Conservation (phyloP, 2,797 vertebrate genomes). For the Novumbra hubbsi region DNA sequence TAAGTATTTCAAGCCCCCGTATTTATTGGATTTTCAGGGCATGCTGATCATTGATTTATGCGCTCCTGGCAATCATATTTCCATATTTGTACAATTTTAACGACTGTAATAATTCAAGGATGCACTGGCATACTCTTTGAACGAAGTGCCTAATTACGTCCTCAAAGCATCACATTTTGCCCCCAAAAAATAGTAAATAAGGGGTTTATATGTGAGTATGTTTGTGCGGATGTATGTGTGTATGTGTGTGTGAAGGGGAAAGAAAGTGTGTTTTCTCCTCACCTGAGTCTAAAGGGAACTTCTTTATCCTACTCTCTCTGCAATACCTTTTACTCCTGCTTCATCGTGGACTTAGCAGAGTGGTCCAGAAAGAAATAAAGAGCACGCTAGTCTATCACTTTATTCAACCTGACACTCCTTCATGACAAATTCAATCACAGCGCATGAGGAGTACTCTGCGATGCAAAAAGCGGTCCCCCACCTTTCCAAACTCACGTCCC, state of each 20-base stretch:
- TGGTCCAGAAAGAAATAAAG: constrained; percentile 19
- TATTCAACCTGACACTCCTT: constrained; percentile 53
- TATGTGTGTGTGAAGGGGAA: constrained; percentile 8
- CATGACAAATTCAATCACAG: constrained; percentile 87
- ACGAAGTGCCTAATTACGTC: constrained; percentile 93
- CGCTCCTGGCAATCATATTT: constrained; percentile 90
- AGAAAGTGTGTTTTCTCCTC: constrained; percentile 3
- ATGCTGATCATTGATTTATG: constrained; percentile 91
- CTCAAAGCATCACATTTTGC: constrained; percentile 87
- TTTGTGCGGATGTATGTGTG: not conserved
- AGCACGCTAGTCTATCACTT: constrained; percentile 78
- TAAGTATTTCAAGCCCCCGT: constrained; percentile 90
- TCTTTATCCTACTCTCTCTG: not conserved
- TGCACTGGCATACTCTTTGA: constrained; percentile 88
- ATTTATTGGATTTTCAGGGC: constrained; percentile 88
- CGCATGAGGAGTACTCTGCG: not conserved
- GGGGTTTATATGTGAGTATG: not conserved
- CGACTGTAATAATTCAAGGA: constrained; percentile 90
- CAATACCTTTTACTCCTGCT: constrained; percentile 1
- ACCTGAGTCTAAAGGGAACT: not conserved
- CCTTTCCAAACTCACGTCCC: not conserved
- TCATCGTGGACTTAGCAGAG: constrained; percentile 1
- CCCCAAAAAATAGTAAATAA: constrained; percentile 21
- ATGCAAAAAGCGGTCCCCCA: constrained; percentile 6
- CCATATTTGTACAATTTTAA: constrained; percentile 88